Evolutionary conservation across 30 jellyfish, hydroid and myxozoan genomes (phyloP).

Genomic region (Turritopsis dohrnii): DNA sequence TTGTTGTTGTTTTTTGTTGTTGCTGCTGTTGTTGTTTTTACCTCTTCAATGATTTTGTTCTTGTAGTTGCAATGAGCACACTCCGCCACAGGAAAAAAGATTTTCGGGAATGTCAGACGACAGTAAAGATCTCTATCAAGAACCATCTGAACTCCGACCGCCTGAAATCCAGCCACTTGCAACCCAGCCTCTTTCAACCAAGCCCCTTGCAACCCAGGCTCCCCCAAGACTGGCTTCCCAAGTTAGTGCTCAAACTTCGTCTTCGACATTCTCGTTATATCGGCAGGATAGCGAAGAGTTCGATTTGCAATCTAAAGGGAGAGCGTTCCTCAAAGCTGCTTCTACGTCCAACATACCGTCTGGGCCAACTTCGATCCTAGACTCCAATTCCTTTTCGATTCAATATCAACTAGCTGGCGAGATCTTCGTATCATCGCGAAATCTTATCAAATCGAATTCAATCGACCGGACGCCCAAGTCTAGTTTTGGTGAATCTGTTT

Average conservation of each 20-base stretch:
- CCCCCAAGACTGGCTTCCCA: neutral
- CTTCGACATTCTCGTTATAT: neutral
- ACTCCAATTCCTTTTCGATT: neutral
- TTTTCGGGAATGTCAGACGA: neutral
- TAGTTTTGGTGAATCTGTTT: neutral
- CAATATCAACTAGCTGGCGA: conserved; percentile 1
- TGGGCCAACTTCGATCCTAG: neutral
- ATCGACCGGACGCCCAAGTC: neutral
- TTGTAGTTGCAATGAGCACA: neutral
- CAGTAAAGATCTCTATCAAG: neutral
- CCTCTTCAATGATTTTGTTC: too few species aligned
- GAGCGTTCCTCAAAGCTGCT: neutral
- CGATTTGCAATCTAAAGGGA: neutral
- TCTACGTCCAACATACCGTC: conserved; percentile 7
- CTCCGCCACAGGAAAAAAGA: neutral
- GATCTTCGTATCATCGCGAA: neutral
- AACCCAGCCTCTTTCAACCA: too few species aligned
- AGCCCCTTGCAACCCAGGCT: too few species aligned
- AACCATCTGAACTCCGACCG: neutral
- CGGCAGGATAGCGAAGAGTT: neutral
- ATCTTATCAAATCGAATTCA: neutral
- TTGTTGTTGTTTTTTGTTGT: too few species aligned
- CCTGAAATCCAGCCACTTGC: too few species aligned
- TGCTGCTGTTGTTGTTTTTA: too few species aligned
- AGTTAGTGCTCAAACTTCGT: neutral